These are phyloP conservation scores for Drosophila pectinifera DNA, from an alignment of 1,140 invertebrate species.

Conservation along the genomic window DNA sequence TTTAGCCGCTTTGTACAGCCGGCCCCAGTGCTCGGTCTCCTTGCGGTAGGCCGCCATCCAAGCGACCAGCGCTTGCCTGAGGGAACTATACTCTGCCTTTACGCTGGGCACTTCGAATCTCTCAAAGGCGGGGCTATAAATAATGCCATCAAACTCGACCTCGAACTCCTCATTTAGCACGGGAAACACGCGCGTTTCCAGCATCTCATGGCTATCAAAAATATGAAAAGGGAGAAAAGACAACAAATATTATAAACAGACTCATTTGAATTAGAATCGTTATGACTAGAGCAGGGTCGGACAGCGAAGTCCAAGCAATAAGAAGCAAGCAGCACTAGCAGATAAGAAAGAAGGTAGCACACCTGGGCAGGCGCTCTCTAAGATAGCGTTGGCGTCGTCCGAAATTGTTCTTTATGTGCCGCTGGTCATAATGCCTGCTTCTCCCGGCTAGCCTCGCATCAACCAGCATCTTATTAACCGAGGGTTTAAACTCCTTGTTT, in stretches of 20 bases:
- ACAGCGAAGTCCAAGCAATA: neutral
- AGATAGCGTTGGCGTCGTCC: slow-evolving; percentile 51
- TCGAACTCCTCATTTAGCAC: slow-evolving; percentile 23
- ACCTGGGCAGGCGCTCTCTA: slow-evolving; percentile 53
- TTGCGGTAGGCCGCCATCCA: slow-evolving; percentile 35
- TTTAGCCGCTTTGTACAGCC: neutral
- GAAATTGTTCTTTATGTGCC: neutral
- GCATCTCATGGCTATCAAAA: slow-evolving; percentile 40
- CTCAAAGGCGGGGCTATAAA: slow-evolving; percentile 20
- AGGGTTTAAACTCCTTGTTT: fast-evolving
- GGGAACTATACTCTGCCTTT: neutral
- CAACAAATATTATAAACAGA: too few relatives aligned
- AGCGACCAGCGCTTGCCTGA: slow-evolving; percentile 18
- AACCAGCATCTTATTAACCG: slow-evolving; percentile 25
- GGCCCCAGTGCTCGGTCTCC: neutral
- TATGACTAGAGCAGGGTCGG: neutral
- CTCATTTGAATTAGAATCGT: too few relatives aligned
- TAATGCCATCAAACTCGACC: slow-evolving; percentile 29
- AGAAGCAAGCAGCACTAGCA: too few relatives aligned
- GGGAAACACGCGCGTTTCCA: slow-evolving; percentile 36
- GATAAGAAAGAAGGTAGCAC: neutral
- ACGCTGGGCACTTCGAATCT: slow-evolving; percentile 14
- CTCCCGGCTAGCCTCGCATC: slow-evolving; percentile 17
- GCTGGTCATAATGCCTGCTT: slow-evolving; percentile 18
- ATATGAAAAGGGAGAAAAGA: too few relatives aligned